phyloP scores from a whole-genome alignment of 2,797 vertebrate genomes.

The Hydrophis major region DNA sequence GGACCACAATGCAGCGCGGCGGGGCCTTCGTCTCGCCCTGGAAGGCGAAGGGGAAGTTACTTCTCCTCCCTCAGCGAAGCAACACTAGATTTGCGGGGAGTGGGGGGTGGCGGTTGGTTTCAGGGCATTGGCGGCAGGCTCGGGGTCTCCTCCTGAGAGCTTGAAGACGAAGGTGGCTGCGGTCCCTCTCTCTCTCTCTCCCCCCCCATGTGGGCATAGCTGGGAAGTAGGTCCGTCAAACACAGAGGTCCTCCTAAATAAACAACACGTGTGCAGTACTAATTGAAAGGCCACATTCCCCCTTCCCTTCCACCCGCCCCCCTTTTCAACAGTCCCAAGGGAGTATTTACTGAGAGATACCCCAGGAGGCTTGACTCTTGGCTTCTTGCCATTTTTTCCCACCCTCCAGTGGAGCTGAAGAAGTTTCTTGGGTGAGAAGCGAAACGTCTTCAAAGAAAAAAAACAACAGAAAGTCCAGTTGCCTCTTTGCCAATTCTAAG shows the following conservation, averaged over 20 bases:
- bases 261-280: neutral
- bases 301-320: fast-evolving
- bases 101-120: neutral
- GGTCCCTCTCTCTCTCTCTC: neutral
- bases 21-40: neutral
- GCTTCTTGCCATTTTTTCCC: neutral
- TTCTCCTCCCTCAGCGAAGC: neutral
- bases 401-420: neutral
- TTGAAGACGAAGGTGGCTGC: neutral
- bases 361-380: neutral
- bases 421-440: neutral
- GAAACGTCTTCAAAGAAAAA: neutral
- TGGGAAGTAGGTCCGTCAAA: neutral
- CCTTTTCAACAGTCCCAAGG: neutral
- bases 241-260: neutral
- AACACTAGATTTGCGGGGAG: neutral
- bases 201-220: neutral
- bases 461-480: neutral
- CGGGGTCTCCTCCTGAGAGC: neutral
- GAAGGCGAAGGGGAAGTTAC: neutral
- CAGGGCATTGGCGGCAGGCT: neutral
- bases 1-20: conserved; percentile 57
- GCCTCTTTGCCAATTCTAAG: neutral
- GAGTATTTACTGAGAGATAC: neutral
- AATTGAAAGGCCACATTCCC: neutral